A percentile compares a stretch with the other conserved stretches of the same genome.
These are phyloP conservation scores for Scyliorhinus canicula DNA, from an alignment of 2,797 vertebrate genomes.

Conservation along the genomic window DNA sequence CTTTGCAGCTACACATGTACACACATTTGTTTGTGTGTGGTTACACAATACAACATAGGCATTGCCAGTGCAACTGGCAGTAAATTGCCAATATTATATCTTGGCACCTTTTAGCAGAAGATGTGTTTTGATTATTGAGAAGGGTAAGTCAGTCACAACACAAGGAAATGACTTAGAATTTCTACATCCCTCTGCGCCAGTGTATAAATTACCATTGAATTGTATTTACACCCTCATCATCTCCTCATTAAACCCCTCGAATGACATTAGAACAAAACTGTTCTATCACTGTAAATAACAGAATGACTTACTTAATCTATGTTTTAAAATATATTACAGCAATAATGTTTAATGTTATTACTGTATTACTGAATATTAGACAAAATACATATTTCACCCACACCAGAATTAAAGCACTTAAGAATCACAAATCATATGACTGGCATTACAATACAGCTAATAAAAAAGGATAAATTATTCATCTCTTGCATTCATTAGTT, in stretches of 20 bases:
- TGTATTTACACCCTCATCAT: slow-evolving; percentile 38
- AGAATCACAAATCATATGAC: slow-evolving; percentile 38
- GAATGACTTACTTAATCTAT: slow-evolving; percentile 39
- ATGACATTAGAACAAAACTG: slow-evolving; percentile 38
- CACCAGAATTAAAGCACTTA: slow-evolving; percentile 39
- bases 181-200: neutral
- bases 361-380: slow-evolving; percentile 39
- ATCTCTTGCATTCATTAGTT: slow-evolving; percentile 39
- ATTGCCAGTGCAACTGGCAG: neutral
- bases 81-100: slow-evolving; percentile 21
- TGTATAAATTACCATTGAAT: slow-evolving; percentile 33
- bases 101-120: neutral
- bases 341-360: slow-evolving; percentile 39
- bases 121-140: slow-evolving; percentile 20
- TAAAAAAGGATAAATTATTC: slow-evolving; percentile 39
- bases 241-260: slow-evolving; percentile 27
- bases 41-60: neutral
- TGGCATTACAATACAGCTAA: slow-evolving; percentile 38
- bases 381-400: slow-evolving; percentile 38
- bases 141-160: slow-evolving; percentile 24
- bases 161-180: slow-evolving; percentile 16
- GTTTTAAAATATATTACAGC: slow-evolving; percentile 39
- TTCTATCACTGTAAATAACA: slow-evolving; percentile 38
- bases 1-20: neutral
- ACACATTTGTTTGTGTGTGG: slow-evolving; percentile 32